Base-by-base conservation (phyloP, 2,113 vertebrate genomes). In the Neodontobutis hainanensis region DNA sequence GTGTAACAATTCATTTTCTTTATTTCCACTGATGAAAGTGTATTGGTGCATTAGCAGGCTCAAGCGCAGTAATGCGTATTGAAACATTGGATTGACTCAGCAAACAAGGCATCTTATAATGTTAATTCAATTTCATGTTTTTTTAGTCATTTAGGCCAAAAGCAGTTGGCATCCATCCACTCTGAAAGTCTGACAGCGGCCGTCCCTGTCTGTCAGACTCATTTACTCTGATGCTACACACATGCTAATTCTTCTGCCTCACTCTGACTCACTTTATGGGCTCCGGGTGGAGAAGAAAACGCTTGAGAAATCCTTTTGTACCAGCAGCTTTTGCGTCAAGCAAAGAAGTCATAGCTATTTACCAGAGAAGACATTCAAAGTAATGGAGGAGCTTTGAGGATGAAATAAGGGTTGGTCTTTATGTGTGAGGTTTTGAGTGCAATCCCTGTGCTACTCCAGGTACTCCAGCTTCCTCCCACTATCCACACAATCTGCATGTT, bases 71-170 rank as follows among this genome's bases (percentile, higher is more conserved):
- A 72, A 73, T 69, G 34, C 42, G 3, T 43, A 52, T 12, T 35
- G 8, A 40, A 66, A 65, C 52, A 63, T 63, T 52, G 56, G 67
- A 38, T 38, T 35, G 40, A 57, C 53, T 71, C 11, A 9, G 71
- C 70, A 82, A 82, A 73, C 34, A 80, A 12, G 34, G 51, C 32
- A n/a, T 55, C 51, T 73, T 35, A 45, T 48, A 46, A 71, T 65
- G 65, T 68, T 68, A 66, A 70, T 83, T 73, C 51, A 44, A 61
- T 85, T 82, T 80, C 56, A 75, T 34, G 73, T 63, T 61, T 64
- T 72, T 85, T 69, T 38, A 55, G 40, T n/a, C 9, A 6, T 52
- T 16, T 51, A 76, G 62, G 73, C 57, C 6, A 15, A 15, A 50
- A 75, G 85, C 59, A 5, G 36, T 45, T 72, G 78, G 73, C 75